Evolutionary conservation across 2,888 invertebrate species (phyloP), one percentile per base, ranked within the genome.

Genomic region (Gerris lacustris): DNA sequence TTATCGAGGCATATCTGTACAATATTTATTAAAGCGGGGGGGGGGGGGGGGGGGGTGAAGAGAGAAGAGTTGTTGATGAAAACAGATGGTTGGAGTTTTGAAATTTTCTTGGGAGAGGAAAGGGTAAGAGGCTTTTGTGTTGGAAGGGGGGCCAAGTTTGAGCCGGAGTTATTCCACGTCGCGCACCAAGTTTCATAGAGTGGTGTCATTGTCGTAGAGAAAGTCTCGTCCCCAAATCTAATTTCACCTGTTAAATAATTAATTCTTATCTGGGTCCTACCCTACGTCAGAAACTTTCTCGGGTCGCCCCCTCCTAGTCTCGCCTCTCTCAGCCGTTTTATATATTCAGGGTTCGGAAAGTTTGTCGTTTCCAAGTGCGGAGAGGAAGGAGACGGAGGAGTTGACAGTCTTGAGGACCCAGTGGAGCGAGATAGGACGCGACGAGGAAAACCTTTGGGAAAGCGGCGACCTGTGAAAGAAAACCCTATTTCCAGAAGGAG

Each of bases 211-310:
- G 55, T 55, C 55, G 15, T 11, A 9, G 55, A 31, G 55, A 9
- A 55, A 55, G 11, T 55, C 55, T 55, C 55, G 55, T 9, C 15
- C 64, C 18, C 11, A 64, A 64, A 64, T 64, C 64, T 64, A 64
- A 64, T 64, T 64, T 64, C 64, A 18, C 64, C 64, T 64, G 18
- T 64, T 64, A 64, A 64, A 64, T 64, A 64, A 64, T 64, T 64
- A 64, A 64, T 64, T 64, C 64, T 64, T 64, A 64, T 64, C 64
- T 64, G n/a, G 64, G 64, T 7, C n/a, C 7, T n/a, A 64, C 15
- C 7, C 17, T 31, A 18, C 18, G 7, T 11, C 7, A 31, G 64
- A 64, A 64, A 64, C 64, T 64, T 64, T n/a, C 55, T 55, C 55
- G 55, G 55, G 15, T 9, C 55, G 55, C 31, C 62, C 62, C 11